These are phyloP conservation scores for Diploptera punctata DNA, from an alignment of 2,888 invertebrate genomes.

Conservation along the genomic window DNA sequence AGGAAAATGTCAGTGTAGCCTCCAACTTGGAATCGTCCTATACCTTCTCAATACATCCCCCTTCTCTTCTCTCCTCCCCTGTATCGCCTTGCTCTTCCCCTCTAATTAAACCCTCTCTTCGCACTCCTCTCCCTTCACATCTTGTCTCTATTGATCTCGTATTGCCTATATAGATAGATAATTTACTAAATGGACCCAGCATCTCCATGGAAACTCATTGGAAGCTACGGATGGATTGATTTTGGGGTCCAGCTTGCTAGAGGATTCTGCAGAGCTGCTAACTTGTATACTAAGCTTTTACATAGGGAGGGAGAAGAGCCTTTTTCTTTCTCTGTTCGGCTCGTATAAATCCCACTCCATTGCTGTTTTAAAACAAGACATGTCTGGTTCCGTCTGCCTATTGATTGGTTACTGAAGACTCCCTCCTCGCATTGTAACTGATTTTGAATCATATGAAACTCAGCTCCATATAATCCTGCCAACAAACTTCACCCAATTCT, in stretches of 20 bases:
- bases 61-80: neutral
- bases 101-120: conserved; percentile 39
- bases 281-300: neutral
- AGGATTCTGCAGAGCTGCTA: neutral
- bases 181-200: conserved; percentile 44
- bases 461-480: neutral
- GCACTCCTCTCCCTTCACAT: conserved; percentile 29
- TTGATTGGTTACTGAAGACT: conserved; percentile 20
- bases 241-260: conserved; percentile 28
- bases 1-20: neutral
- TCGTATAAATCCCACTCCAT: too few species aligned
- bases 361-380: conserved; percentile 25
- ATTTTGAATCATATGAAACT: conserved; percentile 16
- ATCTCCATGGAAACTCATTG: conserved; percentile 41
- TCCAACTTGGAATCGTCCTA: conserved; percentile 18
- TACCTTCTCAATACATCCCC: conserved; percentile 25
- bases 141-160: conserved; percentile 44
- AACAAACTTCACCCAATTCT: too few species aligned
- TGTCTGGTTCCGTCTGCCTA: conserved; percentile 12
- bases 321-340: neutral
- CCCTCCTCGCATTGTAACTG: neutral
- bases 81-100: conserved; percentile 27
- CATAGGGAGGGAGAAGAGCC: neutral
- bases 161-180: conserved; percentile 44
- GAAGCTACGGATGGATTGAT: conserved; percentile 37